Percentiles rank a stretch among this genome's conserved stretches.
Evolutionary conservation across 2,888 invertebrate genomes (phyloP).

Genomic region (Nemoura dubitans): DNA sequence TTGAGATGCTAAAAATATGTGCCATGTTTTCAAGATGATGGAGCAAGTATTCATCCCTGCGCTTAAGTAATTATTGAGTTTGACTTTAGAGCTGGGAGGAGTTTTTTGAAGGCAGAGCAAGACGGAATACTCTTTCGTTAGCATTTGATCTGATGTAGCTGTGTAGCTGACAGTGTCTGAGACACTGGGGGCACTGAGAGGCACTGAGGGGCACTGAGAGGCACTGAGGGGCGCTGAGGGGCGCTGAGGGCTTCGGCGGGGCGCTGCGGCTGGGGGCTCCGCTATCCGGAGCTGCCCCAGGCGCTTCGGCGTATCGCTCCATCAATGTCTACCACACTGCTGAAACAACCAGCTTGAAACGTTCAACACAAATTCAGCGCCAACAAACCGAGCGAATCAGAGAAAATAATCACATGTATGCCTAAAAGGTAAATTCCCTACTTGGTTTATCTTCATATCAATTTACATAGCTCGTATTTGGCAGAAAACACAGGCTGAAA

Average conservation of each 20-base stretch:
- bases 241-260: not conserved
- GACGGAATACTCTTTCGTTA: not conserved
- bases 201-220: too few species aligned
- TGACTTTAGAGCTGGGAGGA: conserved; percentile 5
- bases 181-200: too few species aligned
- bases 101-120: not conserved
- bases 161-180: not conserved
- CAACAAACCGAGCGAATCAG: not conserved
- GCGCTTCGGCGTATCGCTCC: not conserved
- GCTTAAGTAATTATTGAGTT: conserved; percentile 3
- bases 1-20: not conserved
- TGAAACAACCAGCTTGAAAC: not conserved
- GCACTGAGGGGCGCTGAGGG: not conserved
- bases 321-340: not conserved
- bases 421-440: not conserved
- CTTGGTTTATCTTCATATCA: not conserved
- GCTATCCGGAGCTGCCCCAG: not conserved
- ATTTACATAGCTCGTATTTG: not conserved
- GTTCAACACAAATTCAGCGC: not conserved
- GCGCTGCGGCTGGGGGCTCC: not conserved
- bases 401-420: conserved; percentile 12
- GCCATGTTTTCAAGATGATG: not conserved
- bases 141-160: not conserved
- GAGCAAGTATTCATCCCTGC: not conserved
- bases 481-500: not conserved